Percentiles rank a stretch among this genome's conserved stretches.
These are phyloP conservation scores for Dysmachus trigonus DNA, from an alignment of 2,888 invertebrate species.

Conservation along the genomic window DNA sequence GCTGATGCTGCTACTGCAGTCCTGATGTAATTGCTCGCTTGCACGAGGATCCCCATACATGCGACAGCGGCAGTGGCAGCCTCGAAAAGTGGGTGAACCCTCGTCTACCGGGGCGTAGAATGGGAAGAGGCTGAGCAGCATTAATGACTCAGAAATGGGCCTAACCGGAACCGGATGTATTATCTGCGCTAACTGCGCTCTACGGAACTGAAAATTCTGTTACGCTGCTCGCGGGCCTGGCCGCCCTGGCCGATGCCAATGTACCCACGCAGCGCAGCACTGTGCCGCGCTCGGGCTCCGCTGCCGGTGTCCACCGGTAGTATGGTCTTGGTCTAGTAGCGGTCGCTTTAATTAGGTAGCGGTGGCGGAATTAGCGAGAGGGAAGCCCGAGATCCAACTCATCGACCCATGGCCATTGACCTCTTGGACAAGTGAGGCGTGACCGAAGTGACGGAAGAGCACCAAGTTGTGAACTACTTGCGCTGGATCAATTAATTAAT, in stretches of 20 bases:
- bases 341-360: constrained; percentile 47
- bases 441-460: constrained; percentile 35
- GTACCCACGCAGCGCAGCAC: background rate
- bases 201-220: constrained; percentile 44
- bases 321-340: constrained; percentile 41
- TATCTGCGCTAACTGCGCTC: constrained; percentile 65
- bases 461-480: constrained; percentile 15
- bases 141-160: constrained; percentile 57
- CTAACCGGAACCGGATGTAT: constrained; percentile 66
- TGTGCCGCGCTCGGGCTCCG: background rate
- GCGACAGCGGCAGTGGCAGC: background rate
- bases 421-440: constrained; percentile 33
- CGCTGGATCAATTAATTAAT: background rate
- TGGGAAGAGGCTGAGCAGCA: constrained; percentile 39
- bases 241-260: background rate
- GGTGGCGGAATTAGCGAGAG: constrained; percentile 39
- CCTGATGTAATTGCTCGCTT: constrained; percentile 26
- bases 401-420: constrained; percentile 41
- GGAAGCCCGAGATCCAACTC: constrained; percentile 32
- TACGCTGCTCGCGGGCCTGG: background rate
- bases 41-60: background rate
- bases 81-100: constrained; percentile 35
- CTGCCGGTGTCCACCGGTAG: constrained; percentile 38
- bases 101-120: background rate
- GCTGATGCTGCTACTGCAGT: background rate